Percentiles rank a stretch among this genome's conserved stretches.
These are phyloP conservation scores for Centropus bengalensis DNA, from an alignment of 2,113 vertebrate species.

Conservation along the genomic window DNA sequence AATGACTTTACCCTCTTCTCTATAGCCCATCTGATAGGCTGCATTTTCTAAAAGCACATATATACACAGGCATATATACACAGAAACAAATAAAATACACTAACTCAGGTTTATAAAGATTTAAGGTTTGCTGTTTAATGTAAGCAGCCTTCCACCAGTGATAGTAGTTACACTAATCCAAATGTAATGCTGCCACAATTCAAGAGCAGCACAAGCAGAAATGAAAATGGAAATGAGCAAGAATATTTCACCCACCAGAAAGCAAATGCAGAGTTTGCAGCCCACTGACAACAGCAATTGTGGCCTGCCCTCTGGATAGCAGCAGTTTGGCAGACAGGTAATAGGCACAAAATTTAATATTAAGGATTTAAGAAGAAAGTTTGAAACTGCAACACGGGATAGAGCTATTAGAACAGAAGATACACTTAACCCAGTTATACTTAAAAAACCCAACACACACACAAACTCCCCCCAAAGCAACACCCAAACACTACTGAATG, in stretches of 20 bases:
- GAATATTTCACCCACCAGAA: constrained; percentile 13
- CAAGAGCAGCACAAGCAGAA: neutral
- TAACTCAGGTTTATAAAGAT: neutral
- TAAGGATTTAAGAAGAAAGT: neutral
- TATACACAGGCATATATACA: neutral
- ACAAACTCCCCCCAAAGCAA: neutral
- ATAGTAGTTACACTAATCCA: constrained; percentile 19
- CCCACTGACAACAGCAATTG: neutral
- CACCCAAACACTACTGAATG: neutral
- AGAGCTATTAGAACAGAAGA: neutral
- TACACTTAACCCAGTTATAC: neutral
- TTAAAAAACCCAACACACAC: neutral
- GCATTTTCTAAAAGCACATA: neutral
- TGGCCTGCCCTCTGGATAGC: neutral
- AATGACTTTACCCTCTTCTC: neutral
- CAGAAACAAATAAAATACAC: neutral
- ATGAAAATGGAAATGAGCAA: neutral
- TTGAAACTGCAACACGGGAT: neutral
- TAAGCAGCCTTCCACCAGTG: neutral
- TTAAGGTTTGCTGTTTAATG: neutral
- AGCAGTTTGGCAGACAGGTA: neutral
- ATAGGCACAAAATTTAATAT: neutral
- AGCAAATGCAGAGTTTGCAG: neutral
- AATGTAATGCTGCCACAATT: neutral
- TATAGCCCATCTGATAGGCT: neutral